Evolutionary conservation across 2,113 vertebrate species (phyloP).

Genomic region (Macrotus californicus): DNA sequence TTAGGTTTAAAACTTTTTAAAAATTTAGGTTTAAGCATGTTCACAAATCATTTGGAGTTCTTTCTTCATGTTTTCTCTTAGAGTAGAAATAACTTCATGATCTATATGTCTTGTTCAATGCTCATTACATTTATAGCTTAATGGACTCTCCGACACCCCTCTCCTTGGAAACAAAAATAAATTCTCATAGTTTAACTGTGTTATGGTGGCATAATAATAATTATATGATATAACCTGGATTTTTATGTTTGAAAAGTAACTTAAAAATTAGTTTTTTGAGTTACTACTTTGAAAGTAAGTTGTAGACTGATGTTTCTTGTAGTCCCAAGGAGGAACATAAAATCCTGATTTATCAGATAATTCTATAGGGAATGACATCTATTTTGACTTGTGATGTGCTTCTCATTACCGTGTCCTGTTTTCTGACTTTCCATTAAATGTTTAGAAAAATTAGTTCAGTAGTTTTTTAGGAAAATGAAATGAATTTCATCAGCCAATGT

Average conservation of each 20-base stretch:
- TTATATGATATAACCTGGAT: neutral
- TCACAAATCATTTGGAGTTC: neutral
- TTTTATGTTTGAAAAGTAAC: conserved; percentile 12
- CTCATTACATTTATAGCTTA: neutral
- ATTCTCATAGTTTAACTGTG: neutral
- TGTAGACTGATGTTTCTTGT: neutral
- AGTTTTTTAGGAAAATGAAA: conserved; percentile 5
- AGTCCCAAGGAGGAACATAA: neutral
- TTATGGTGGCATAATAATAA: neutral
- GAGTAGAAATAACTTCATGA: neutral
- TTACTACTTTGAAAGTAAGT: conserved; percentile 15
- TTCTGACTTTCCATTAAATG: neutral
- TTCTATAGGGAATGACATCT: neutral
- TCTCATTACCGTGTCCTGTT: neutral
- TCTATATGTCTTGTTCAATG: neutral
- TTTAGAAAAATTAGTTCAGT: neutral
- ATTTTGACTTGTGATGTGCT: neutral
- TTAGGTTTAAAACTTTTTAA: neutral
- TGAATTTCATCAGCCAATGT: too few relatives aligned
- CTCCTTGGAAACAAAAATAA: neutral
- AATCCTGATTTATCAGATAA: neutral
- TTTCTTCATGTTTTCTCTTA: neutral
- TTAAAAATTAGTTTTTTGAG: neutral
- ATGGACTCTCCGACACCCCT: neutral
- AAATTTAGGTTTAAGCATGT: neutral